Conservation (phyloP, 2,888 invertebrate genomes). For the Pecten maximus region DNA sequence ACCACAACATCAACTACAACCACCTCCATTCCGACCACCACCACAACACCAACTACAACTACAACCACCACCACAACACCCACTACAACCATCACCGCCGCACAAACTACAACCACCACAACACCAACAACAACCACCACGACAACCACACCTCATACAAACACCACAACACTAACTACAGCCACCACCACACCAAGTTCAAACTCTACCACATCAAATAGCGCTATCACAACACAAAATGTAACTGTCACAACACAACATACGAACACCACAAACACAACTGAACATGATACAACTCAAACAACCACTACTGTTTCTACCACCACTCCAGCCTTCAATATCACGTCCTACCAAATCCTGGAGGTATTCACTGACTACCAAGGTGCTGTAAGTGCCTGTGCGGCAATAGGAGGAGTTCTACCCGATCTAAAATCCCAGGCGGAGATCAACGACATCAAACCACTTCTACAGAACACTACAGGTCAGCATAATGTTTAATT, state of each 20-base stretch:
- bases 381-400: neutral
- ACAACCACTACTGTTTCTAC: neutral
- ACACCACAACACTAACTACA: neutral
- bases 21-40: neutral
- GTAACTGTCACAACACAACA: neutral
- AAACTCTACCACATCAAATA: neutral
- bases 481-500: neutral
- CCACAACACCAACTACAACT: neutral
- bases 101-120: neutral
- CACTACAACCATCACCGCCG: neutral
- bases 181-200: neutral
- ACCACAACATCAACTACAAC: neutral
- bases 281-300: neutral
- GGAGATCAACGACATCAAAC: neutral
- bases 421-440: neutral
- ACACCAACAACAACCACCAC: neutral
- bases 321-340: neutral
- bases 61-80: neutral
- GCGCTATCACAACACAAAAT: neutral
- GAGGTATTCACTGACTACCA: neutral
- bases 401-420: neutral
- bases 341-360: neutral
- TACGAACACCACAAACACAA: neutral
- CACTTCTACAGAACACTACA: neutral
- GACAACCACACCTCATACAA: too few relatives aligned